These are phyloP conservation scores for Perca flavescens DNA, from an alignment of 2,113 vertebrate species.

Conservation along the genomic window DNA sequence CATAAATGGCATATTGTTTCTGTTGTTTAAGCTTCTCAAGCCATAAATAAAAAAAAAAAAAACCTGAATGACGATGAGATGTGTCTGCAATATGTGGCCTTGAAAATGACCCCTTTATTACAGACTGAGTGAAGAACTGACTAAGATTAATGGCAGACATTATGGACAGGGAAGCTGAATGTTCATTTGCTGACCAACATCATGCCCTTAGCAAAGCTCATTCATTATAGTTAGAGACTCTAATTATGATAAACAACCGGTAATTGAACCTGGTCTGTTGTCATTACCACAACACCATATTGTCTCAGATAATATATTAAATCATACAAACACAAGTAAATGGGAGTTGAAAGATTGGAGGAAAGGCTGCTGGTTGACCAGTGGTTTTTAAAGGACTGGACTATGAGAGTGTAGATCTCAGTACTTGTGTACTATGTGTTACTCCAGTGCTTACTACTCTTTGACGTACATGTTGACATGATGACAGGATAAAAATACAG, in stretches of 20 bases:
- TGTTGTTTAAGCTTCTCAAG: not conserved
- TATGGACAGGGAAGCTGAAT: slow-evolving; percentile 66
- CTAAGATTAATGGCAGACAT: slow-evolving; percentile 71
- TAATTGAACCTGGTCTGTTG: slow-evolving; percentile 62
- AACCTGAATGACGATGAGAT: slow-evolving; percentile 3
- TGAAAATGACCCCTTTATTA: slow-evolving; percentile 64
- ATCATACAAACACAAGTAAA: slow-evolving; percentile 30
- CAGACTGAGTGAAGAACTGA: slow-evolving; percentile 52
- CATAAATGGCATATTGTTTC: not conserved
- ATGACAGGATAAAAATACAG: slow-evolving; percentile 28
- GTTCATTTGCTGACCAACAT: slow-evolving; percentile 82
- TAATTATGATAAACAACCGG: slow-evolving; percentile 79
- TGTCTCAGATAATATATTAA: slow-evolving; percentile 48
- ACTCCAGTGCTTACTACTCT: not conserved
- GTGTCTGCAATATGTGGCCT: slow-evolving; percentile 34
- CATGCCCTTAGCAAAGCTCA: slow-evolving; percentile 72
- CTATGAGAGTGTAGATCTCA: not conserved
- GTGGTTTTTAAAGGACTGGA: not conserved
- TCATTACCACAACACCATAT: slow-evolving; percentile 54
- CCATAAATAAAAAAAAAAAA: not conserved
- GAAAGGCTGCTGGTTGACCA: slow-evolving; percentile 2
- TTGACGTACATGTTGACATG: slow-evolving; percentile 1
- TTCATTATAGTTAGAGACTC: slow-evolving; percentile 78
- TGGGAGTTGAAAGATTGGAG: not conserved
- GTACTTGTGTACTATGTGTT: not conserved